A percentile compares a stretch with the other conserved stretches of the same genome.
Evolutionary conservation across 2,888 invertebrate genomes (phyloP).

Genomic region (Nomada ferruginata): DNA sequence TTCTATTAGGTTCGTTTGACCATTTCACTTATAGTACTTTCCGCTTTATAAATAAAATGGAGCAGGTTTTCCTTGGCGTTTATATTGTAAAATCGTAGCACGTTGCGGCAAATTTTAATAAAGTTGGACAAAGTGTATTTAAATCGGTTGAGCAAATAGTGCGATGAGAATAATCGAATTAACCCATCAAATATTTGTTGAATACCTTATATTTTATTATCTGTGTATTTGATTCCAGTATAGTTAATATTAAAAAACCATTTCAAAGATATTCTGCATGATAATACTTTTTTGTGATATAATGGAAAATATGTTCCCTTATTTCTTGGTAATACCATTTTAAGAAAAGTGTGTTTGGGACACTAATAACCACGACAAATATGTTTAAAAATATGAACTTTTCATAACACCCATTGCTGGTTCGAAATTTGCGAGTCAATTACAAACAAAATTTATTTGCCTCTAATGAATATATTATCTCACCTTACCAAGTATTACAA

Average conservation of each 20-base stretch:
- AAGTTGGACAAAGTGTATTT: slow-evolving; percentile 1
- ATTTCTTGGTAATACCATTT: no score
- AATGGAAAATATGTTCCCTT: no score
- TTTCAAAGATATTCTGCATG: background rate
- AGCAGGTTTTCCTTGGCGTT: background rate
- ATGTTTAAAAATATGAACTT: no score
- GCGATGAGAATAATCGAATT: fast-evolving
- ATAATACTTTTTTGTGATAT: background rate
- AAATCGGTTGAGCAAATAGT: background rate
- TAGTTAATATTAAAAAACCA: background rate
- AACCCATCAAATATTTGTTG: background rate
- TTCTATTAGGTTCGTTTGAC: background rate
- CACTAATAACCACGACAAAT: no score
- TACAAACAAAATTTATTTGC: no score
- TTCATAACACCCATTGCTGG: no score
- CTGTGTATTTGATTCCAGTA: background rate
- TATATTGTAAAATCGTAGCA: background rate
- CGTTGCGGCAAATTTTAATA: background rate
- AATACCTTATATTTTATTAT: background rate
- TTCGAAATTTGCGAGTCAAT: no score
- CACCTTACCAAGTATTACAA: no score
- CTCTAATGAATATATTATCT: no score
- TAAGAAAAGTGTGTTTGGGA: no score
- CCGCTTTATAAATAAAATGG: background rate
- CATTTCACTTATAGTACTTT: background rate